A percentile compares a stretch with the other conserved stretches of the same genome.
These are phyloP conservation scores for Misgurnus mizolepis DNA, from an alignment of 2,113 vertebrate species.

Conservation along the genomic window DNA sequence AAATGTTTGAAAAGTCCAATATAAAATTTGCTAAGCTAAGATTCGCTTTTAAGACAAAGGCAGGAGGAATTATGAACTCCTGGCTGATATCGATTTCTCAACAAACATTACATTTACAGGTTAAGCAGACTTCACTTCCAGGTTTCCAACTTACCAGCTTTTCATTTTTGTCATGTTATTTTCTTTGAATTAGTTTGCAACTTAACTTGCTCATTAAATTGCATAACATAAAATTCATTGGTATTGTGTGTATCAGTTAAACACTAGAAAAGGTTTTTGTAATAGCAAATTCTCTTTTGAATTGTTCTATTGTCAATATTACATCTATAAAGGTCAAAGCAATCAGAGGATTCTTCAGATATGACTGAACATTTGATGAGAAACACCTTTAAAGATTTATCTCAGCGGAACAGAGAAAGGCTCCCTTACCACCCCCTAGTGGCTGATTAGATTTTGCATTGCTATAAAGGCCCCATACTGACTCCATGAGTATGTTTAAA, in stretches of 20 bases:
- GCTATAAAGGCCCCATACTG: background rate
- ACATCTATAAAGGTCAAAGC: constrained; percentile 24
- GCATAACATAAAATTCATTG: background rate
- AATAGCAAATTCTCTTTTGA: background rate
- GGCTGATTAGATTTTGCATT: constrained; percentile 13
- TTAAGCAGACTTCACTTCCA: too few relatives aligned
- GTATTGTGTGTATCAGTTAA: too few relatives aligned
- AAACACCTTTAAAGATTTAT: constrained; percentile 37
- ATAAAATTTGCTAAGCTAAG: too few relatives aligned
- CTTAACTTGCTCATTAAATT: background rate
- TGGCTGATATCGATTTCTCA: too few relatives aligned
- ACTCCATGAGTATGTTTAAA: too few relatives aligned
- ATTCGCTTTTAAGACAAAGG: too few relatives aligned
- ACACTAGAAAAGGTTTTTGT: background rate
- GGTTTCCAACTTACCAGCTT: too few relatives aligned
- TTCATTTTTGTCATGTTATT: too few relatives aligned
- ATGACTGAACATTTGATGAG: constrained; percentile 42
- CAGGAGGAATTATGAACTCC: too few relatives aligned
- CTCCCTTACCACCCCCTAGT: constrained; percentile 51
- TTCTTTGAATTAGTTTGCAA: constrained; percentile 17
- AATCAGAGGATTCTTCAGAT: constrained; percentile 41
- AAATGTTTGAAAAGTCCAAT: too few relatives aligned
- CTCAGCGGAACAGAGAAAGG: constrained; percentile 10
- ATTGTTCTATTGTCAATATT: constrained; percentile 15
- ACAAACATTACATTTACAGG: too few relatives aligned